Evolutionary conservation across 1,140 invertebrate species (phyloP).

Genomic region (Popillia japonica): DNA sequence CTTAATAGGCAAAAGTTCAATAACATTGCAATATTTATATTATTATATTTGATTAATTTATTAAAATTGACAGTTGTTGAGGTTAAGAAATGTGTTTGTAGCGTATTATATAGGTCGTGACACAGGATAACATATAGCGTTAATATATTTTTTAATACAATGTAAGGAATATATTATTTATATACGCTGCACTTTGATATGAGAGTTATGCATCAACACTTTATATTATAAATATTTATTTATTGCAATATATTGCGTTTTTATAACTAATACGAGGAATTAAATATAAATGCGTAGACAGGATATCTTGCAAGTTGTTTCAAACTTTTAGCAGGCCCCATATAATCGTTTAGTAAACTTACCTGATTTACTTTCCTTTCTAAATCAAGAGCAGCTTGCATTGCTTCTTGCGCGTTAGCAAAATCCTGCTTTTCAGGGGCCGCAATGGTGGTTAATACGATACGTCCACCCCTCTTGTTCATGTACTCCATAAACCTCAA

Average conservation of each 20-base stretch:
- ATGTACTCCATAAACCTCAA: conserved; percentile 80
- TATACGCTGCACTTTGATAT: neutral
- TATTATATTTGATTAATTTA: neutral
- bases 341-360: conserved; percentile 42
- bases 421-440: conserved; percentile 71
- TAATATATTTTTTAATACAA: neutral
- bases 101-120: neutral
- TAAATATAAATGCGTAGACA: too few species aligned
- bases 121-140: neutral
- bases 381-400: conserved; percentile 74
- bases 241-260: neutral
- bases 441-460: conserved; percentile 66
- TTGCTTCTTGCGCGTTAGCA: conserved; percentile 72
- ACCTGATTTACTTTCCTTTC: conserved; percentile 83
- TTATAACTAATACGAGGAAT: too few species aligned
- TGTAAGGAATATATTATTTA: too few species aligned
- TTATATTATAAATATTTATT: neutral
- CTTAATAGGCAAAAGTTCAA: neutral
- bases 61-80: neutral
- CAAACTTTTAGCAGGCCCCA: too few species aligned
- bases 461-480: conserved; percentile 81
- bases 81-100: neutral
- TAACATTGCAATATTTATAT: neutral
- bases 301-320: too few species aligned
- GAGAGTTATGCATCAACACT: neutral